Conservation (phyloP, 2,113 vertebrate species). For the Terrapene triunguis region DNA sequence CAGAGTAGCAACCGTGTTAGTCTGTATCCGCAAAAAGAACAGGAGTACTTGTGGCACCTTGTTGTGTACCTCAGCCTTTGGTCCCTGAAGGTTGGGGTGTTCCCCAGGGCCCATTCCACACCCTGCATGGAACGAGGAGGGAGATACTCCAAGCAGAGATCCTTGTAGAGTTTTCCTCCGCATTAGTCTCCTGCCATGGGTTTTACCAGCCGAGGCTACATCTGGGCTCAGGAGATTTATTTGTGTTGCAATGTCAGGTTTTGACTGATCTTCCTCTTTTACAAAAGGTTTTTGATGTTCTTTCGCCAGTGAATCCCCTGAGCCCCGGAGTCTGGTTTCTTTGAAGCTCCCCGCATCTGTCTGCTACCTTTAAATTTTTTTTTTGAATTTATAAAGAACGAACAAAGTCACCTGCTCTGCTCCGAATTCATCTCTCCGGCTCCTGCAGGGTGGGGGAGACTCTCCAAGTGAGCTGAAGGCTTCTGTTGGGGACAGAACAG, state of each 20-base stretch:
- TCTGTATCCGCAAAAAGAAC: too few species aligned
- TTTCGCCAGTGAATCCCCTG: conserved; percentile 30
- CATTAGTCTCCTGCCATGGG: rapidly evolving
- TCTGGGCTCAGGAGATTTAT: not conserved
- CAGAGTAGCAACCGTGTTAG: too few species aligned
- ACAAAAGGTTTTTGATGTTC: conserved; percentile 13
- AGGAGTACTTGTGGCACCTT: too few species aligned
- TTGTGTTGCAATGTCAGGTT: not conserved
- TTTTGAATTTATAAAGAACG: not conserved
- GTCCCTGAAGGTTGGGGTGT: not conserved
- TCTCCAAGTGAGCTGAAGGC: not conserved
- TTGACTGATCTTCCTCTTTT: conserved; percentile 42
- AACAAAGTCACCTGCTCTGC: not conserved
- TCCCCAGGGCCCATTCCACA: not conserved
- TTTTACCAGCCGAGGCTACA: not conserved
- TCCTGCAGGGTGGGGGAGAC: not conserved
- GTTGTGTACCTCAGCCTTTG: not conserved
- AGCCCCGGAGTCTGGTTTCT: conserved; percentile 3
- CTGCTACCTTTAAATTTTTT: not conserved
- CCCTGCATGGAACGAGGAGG: too few species aligned
- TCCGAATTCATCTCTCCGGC: not conserved
- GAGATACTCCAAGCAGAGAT: not conserved
- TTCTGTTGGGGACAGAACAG: not conserved
- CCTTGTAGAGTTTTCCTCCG: not conserved
- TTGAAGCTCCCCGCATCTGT: not conserved